Base-by-base conservation (phyloP, 2,888 invertebrate species). In the Cryptus armator region DNA sequence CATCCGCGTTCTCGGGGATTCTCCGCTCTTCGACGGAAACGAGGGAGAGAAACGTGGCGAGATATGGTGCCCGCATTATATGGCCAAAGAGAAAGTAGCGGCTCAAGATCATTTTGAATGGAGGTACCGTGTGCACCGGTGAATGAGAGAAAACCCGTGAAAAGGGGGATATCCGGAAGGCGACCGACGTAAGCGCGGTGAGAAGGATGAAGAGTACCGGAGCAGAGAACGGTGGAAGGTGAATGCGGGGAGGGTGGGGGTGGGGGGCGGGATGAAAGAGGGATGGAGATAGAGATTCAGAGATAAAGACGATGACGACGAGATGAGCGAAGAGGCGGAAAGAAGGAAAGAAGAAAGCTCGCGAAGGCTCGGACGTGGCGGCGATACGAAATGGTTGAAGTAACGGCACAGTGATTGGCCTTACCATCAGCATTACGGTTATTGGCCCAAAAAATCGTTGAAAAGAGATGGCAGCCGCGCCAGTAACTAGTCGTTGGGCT, bases 81-180 rank as follows among this genome's bases (percentile, higher is more conserved):
- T 37, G 37, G 37, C 37, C 37, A 9, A 46, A 71, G 10, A 56
- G 72, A 56, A 67, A 62, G 59, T 32, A 81, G 81, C 68, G 67
- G 64, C 77, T 74, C 43, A 53, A 62, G 77, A 81, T 78, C 51
- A 78, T 72, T 81, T 70, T 84, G 78, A 81, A 84, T 84, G 78
- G 78, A 74, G 67, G 51, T 72, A 48, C 53, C 66, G 81, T 59
- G 29, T 14, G 72, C 37, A 9, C 44, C 44, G 51, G 59, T 84
- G 84, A 84, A 84, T 77, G 71, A 37, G 70, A 71, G 29, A 70
- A 71, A 53, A 9, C 14, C 37, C 3, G 46, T 19, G 44, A 62
- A 51, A 66, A 43, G 43, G 51, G 16, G 37, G 6, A 29, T 14
- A 56, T 19, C 29, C 14, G 37, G 37, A 59, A 32, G 2, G 62